Evolutionary conservation across 2,888 invertebrate genomes (phyloP), one percentile per base, ranked within the genome.

Genomic region (Brenthis hecate): DNA sequence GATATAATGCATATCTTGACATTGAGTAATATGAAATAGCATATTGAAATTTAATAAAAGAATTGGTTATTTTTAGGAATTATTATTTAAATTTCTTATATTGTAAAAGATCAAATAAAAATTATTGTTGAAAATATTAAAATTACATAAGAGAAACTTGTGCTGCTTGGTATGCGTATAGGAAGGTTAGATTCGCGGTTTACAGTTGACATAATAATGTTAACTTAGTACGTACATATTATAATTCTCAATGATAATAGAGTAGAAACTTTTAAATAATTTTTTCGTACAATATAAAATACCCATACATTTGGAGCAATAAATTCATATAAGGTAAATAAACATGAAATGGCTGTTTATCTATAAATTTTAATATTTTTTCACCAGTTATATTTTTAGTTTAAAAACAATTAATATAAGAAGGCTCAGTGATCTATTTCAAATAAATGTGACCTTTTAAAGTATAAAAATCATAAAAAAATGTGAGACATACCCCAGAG

Each of bases 101-200:
- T 36, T 6, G 36, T 36, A 8, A 36, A 6, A 36, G 36, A 36
- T 36, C 36, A 36, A 43, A 43, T 43, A 43, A 43, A 43, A 43
- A 8, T 43, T 43, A 43, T 43, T 43, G 32, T 6, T 51, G n/a
- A 61, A 36, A n/a, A 36, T 32, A 61, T 11, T 19, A 36, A 36
- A 19, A 62, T 28, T 19, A 53, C 13, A 16, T 54, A 13, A 4
- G 13, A 62, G 28, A 13, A 69, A 70, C 70, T 64, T 70, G 58
- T 47, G 70, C 58, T 58, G 62, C 43, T 16, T 23, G 47, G 36
- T 70, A 13, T 70, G 58, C 66, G 11, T 56, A 28, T 16, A 54
- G 48, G 51, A 70, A 66, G 69, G 62, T 66, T 57, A 66, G 16
- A 56, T 14, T 64, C 63, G 66, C 58, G 62, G 62, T 68, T 65